phyloP scores from a whole-genome alignment of 30 jellyfish, hydroid and myxozoan species.

The Clytia hemisphaerica region DNA sequence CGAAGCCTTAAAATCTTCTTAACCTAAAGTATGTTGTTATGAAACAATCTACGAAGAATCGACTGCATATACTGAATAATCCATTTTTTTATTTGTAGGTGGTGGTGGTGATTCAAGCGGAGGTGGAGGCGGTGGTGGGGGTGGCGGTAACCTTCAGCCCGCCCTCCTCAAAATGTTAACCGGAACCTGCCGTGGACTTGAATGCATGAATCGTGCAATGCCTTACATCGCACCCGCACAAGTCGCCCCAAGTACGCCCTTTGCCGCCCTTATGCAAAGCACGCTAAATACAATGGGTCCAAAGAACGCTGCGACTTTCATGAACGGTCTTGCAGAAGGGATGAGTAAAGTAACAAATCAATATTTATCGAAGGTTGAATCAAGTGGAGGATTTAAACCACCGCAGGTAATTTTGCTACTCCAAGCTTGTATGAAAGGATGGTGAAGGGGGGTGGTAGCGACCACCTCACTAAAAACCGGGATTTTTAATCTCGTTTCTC shows the following conservation, averaged over 20 bases:
- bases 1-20: too few species aligned
- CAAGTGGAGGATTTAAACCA: conserved; percentile 3
- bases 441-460: too few species aligned
- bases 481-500: too few species aligned
- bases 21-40: too few species aligned
- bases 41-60: too few species aligned
- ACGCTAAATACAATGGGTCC: conserved; percentile 65
- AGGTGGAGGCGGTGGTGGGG: conserved; percentile 33
- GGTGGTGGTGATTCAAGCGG: conserved; percentile 37
- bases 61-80: conserved; percentile 31
- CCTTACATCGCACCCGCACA: conserved; percentile 21
- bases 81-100: conserved; percentile 30
- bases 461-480: too few species aligned
- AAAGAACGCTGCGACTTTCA: conserved; percentile 59
- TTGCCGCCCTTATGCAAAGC: conserved; percentile 48
- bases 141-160: too few species aligned
- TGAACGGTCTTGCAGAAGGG: conserved; percentile 74
- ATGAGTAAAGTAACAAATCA: conserved; percentile 81
- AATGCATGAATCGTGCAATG: background rate
- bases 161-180: too few species aligned
- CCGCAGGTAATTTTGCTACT: too few species aligned
- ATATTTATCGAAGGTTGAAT: conserved; percentile 32
- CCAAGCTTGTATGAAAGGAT: too few species aligned
- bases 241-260: conserved; percentile 48
- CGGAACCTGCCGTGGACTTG: background rate